Conservation (phyloP, 2,888 invertebrate species). For the Mythimna pallens region DNA sequence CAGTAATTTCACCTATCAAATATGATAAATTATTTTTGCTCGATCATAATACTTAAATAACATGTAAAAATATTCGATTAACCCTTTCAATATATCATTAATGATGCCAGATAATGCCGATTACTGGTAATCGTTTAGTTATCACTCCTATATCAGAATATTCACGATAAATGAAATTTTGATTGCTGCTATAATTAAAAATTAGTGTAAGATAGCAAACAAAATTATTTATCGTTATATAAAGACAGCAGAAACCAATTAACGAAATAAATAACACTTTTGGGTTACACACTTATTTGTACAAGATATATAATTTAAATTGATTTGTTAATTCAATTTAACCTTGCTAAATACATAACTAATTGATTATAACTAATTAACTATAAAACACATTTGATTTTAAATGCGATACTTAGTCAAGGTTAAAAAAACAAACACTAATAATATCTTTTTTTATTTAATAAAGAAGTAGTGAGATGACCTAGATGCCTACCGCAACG, state of each 20-base stretch:
- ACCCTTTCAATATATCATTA: constrained; percentile 66
- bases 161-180: constrained; percentile 59
- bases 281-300: not conserved
- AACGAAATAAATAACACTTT: constrained; percentile 15
- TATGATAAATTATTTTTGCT: constrained; percentile 46
- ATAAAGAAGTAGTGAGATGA: not conserved
- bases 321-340: constrained; percentile 20
- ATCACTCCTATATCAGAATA: constrained; percentile 60
- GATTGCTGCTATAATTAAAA: constrained; percentile 63
- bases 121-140: constrained; percentile 69
- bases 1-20: constrained; percentile 54
- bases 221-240: constrained; percentile 47
- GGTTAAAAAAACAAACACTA: not conserved
- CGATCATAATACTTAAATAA: constrained; percentile 56
- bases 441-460: not conserved
- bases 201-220: constrained; percentile 47
- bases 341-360: not conserved
- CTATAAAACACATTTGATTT: not conserved
- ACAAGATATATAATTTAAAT: constrained; percentile 39
- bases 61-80: constrained; percentile 67
- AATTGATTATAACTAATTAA: too few species aligned
- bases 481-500: too few species aligned
- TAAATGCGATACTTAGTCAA: constrained; percentile 5
- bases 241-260: constrained; percentile 46
- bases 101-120: constrained; percentile 64